phyloP scores from a whole-genome alignment of 2,113 vertebrate species.

The Deroptyus accipitrinus region DNA sequence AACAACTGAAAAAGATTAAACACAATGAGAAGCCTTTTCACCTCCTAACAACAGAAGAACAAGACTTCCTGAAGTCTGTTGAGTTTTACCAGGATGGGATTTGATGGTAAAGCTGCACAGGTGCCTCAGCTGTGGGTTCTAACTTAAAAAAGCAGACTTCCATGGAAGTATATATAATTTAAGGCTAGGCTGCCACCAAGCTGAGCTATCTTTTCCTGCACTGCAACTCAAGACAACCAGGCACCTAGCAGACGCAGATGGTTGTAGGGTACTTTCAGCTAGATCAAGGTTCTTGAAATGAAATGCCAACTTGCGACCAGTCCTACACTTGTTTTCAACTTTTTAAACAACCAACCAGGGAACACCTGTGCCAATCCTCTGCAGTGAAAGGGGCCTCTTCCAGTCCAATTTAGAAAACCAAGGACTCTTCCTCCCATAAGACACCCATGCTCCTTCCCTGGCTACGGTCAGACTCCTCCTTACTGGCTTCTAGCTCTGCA shows the following conservation, averaged over 20 bases:
- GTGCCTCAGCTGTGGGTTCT: neutral
- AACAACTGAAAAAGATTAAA: neutral
- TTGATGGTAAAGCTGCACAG: neutral
- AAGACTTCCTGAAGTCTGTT: neutral
- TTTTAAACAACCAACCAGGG: neutral
- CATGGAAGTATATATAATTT: neutral
- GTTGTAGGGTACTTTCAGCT: neutral
- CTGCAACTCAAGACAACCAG: neutral
- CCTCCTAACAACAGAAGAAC: rapidly evolving
- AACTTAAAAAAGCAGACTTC: neutral
- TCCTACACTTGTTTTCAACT: neutral
- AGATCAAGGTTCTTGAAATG: neutral
- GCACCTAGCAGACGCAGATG: neutral
- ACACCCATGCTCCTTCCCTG: neutral
- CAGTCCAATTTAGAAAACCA: neutral
- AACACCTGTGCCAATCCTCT: neutral
- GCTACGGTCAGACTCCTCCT: neutral
- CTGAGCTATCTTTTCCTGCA: neutral
- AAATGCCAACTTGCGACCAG: neutral
- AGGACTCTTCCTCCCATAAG: neutral
- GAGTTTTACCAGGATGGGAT: neutral
- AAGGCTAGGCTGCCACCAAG: neutral
- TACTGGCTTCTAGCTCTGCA: neutral
- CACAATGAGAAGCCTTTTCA: neutral
- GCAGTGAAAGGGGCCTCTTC: neutral